Conservation (phyloP, 2,888 invertebrate species). For the Malthinus flaveolus region DNA sequence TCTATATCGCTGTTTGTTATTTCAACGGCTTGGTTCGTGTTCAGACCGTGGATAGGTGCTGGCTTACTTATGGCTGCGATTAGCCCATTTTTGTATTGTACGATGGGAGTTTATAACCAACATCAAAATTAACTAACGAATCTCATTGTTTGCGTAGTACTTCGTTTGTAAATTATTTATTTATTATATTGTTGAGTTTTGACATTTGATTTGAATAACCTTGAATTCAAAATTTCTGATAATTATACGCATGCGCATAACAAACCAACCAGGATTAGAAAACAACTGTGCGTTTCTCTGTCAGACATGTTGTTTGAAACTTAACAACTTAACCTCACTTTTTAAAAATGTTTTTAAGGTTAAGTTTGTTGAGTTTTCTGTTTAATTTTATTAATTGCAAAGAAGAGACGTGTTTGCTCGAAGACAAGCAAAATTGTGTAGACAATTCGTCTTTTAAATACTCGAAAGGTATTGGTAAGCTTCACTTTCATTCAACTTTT, state of each 20-base stretch:
- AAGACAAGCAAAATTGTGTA: not conserved
- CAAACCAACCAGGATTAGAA: too few species aligned
- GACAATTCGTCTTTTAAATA: not conserved
- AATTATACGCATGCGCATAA: too few species aligned
- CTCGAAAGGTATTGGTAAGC: not conserved
- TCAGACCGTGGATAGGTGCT: slow-evolving; percentile 59
- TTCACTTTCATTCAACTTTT: not conserved
- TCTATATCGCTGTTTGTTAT: slow-evolving; percentile 58
- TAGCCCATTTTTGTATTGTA: slow-evolving; percentile 59
- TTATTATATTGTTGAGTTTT: not conserved
- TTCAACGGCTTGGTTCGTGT: slow-evolving; percentile 59
- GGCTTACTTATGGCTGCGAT: slow-evolving; percentile 58
- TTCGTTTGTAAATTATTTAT: not conserved
- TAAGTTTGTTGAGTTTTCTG: too few species aligned
- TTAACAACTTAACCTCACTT: too few species aligned
- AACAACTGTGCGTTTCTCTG: too few species aligned
- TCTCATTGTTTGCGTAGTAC: not conserved
- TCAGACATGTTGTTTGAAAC: too few species aligned
- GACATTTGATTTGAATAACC: not conserved
- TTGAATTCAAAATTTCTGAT: too few species aligned
- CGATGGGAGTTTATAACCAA: slow-evolving; percentile 47
- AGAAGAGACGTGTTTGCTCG: not conserved
- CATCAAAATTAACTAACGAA: slow-evolving; percentile 25
- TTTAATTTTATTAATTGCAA: not conserved
- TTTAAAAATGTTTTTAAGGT: too few species aligned